Base-by-base conservation (phyloP, 2,113 vertebrate genomes). In the Cynoglossus semilaevis region DNA sequence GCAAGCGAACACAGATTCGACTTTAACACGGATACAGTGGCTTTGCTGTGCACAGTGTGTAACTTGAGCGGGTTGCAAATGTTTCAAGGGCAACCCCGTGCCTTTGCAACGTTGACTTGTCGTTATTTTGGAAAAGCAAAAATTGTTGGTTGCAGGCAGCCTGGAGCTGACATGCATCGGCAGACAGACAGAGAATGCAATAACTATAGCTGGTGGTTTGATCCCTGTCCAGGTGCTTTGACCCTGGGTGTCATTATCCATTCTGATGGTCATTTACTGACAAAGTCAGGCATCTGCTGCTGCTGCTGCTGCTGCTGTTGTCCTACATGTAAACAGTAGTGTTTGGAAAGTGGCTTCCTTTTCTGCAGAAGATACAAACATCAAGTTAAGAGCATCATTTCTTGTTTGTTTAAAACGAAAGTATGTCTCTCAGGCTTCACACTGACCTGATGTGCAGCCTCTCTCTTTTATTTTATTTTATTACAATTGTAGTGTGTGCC, bases 21-120 rank as follows among this genome's bases (percentile, higher is more conserved):
- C 38, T 12, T 57, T 18, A 37, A 17, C 53, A 29, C 5, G 29
- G 50, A 10, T 41, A 34, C 5, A 15, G 8, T 17, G 3, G 13
- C 5, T 12, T 38, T 50, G 34, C 2, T 15, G 9, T 1, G 3
- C 7, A 34, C 3, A 12, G 35, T 29, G 22, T 29, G 7, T 54
- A 40, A 43, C 57, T 36, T 17, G 19, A 36, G 42, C 42, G 9
- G 35, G 70, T 18, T 61, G 38, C 7, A 22, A 8, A 44, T 18
- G 40, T 79, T 67, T 77, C 67, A 66, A 83, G 69, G 80, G 62
- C 77, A 70, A 29, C 52, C 51, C 43, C 3, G 65, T 51, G 74
- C 62, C 66, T 5, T 41, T 63, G 73, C 67, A 29, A 37, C 2
- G 58, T 38, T n/a, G 66, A 58, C 57, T 51, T 57, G 74, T 16